A percentile compares a stretch with the other conserved stretches of the same genome.
These are phyloP conservation scores for Epinephelus lanceolatus DNA, from an alignment of 2,113 vertebrate species.

Conservation along the genomic window DNA sequence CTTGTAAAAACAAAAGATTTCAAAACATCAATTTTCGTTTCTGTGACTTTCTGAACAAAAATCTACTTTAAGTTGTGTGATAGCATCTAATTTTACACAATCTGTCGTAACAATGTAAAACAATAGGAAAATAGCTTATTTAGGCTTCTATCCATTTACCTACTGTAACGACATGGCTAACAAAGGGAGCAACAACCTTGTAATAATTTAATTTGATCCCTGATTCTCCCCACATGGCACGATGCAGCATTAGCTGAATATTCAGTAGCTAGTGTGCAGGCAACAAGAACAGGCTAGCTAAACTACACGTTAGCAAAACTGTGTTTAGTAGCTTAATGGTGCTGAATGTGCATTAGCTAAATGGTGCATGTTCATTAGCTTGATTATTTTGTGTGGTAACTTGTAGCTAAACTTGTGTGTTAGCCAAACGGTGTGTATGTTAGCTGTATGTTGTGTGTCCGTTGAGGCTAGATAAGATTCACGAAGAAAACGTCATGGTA, in stretches of 20 bases:
- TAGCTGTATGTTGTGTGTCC: slow-evolving; percentile 4
- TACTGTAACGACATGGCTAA: neutral
- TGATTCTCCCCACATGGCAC: neutral
- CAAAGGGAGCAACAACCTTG: neutral
- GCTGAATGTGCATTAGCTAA: neutral
- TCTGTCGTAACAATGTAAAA: too few relatives aligned
- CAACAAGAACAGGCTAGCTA: too few relatives aligned
- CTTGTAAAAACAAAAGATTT: too few relatives aligned
- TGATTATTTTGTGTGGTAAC: neutral
- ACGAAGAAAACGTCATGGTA: neutral
- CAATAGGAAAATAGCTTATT: too few relatives aligned
- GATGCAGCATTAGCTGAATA: neutral
- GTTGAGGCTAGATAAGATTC: slow-evolving; percentile 20
- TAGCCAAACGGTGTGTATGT: neutral
- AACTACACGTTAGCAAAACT: neutral
- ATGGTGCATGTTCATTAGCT: neutral
- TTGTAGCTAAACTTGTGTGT: neutral
- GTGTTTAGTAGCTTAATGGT: neutral
- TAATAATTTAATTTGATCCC: neutral
- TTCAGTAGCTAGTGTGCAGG: neutral
- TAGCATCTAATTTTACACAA: too few relatives aligned
- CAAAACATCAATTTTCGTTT: too few relatives aligned
- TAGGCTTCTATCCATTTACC: too few relatives aligned
- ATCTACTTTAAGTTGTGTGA: too few relatives aligned
- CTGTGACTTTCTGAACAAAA: too few relatives aligned